phyloP scores from a whole-genome alignment of 2,797 vertebrate species.

The Ptychobarbus kaznakovi region DNA sequence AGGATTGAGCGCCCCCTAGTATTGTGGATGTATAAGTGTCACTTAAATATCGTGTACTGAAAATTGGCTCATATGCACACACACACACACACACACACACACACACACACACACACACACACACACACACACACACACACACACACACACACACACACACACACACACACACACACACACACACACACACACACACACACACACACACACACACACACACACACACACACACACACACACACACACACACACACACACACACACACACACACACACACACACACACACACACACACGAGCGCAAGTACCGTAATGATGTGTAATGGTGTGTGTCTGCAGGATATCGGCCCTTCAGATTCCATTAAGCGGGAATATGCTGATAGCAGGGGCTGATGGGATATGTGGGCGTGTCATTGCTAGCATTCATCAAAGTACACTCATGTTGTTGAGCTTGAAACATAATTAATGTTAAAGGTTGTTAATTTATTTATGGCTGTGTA shows the following conservation, averaged over 20 bases:
- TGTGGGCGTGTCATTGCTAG: conserved; percentile 43
- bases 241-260: background rate
- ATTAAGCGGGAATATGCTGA: conserved; percentile 53
- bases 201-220: background rate
- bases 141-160: conserved; percentile 18
- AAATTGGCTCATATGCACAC: too few species aligned
- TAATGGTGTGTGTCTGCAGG: conserved; percentile 55
- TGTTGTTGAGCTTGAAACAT: conserved; percentile 50
- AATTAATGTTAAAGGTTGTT: conserved; percentile 63
- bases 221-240: background rate
- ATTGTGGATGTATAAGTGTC: background rate
- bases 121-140: background rate
- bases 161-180: background rate
- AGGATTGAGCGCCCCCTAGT: background rate
- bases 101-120: background rate
- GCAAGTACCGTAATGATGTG: conserved; percentile 47
- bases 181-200: background rate
- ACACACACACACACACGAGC: conserved; percentile 6
- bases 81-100: background rate
- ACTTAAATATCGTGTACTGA: background rate
- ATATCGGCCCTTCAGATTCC: conserved; percentile 53
- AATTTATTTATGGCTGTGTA: conserved; percentile 58
- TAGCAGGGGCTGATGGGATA: conserved; percentile 53
- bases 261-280: background rate
- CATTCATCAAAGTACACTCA: conserved; percentile 41